phyloP scores from a whole-genome alignment of 2,797 vertebrate genomes.

The Amazona finschi region DNA sequence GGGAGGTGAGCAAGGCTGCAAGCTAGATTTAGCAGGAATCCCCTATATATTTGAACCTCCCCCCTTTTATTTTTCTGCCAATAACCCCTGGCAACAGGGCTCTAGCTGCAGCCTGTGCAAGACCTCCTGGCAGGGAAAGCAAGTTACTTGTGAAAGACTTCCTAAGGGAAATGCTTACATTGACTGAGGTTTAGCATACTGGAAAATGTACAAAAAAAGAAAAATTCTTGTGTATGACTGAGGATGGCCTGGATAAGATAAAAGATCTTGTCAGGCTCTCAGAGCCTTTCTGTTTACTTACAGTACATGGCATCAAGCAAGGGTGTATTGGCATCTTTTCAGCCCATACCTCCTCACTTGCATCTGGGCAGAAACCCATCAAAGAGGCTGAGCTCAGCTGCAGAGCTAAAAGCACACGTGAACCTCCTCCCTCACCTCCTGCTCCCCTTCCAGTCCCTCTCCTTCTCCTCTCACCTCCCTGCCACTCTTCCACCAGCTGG shows the following conservation, averaged over 20 bases:
- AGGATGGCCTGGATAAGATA: neutral
- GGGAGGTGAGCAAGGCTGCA: neutral
- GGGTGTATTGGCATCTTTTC: neutral
- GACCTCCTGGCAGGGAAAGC: neutral
- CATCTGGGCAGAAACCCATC: neutral
- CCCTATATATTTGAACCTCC: neutral
- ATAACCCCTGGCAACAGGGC: neutral
- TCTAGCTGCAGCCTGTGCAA: neutral
- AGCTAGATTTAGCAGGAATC: neutral
- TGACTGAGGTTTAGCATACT: neutral
- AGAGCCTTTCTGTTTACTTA: neutral
- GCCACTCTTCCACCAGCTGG: neutral
- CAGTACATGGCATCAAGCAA: fast-evolving
- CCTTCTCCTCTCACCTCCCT: neutral
- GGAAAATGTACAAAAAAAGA: conserved; percentile 11
- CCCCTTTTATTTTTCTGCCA: neutral
- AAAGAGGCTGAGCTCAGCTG: neutral
- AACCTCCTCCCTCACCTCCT: neutral
- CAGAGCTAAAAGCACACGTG: neutral
- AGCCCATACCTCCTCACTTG: neutral
- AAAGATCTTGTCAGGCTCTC: neutral
- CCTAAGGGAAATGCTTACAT: conserved; percentile 36
- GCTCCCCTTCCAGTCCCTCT: neutral
- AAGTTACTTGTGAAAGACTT: conserved; percentile 17
- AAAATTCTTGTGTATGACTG: neutral